A percentile compares a stretch with the other conserved stretches of the same genome.
phyloP scores from a whole-genome alignment of 2,888 invertebrate genomes.

The Osmoderma eremita region DNA sequence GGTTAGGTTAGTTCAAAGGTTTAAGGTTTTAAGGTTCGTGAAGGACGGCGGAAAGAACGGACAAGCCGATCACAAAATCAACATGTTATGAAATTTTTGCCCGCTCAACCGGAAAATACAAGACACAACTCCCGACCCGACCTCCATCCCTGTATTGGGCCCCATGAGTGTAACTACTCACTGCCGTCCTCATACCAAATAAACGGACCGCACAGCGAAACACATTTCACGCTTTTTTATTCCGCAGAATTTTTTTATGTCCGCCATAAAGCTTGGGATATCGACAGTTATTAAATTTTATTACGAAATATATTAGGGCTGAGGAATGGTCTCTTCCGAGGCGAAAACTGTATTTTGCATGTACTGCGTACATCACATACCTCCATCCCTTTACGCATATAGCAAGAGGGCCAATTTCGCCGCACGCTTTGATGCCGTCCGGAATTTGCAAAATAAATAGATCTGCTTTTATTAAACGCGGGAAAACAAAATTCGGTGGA shows the following conservation, averaged over 20 bases:
- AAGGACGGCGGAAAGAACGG: constrained; percentile 13
- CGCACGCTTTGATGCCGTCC: not conserved
- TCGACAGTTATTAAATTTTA: constrained; percentile 44
- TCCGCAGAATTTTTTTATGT: constrained; percentile 40
- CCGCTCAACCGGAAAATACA: constrained; percentile 58
- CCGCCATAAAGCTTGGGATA: constrained; percentile 36
- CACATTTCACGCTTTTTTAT: constrained; percentile 44
- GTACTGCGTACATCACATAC: constrained; percentile 18
- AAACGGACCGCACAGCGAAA: constrained; percentile 36
- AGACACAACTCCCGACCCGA: constrained; percentile 49
- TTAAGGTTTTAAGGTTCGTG: not conserved
- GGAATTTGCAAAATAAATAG: constrained; percentile 22
- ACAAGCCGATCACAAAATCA: constrained; percentile 53
- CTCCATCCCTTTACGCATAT: constrained; percentile 1
- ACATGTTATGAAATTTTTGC: constrained; percentile 62
- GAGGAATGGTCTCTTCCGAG: constrained; percentile 16
- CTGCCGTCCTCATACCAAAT: constrained; percentile 33
- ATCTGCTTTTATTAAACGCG: constrained; percentile 17
- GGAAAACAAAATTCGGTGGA: constrained; percentile 3
- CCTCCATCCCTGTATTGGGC: constrained; percentile 20
- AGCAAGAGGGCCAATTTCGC: constrained; percentile 10
- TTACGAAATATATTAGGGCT: constrained; percentile 32
- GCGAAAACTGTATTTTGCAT: constrained; percentile 33
- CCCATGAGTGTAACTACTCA: constrained; percentile 23
- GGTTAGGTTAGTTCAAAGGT: constrained; percentile 22